A percentile compares a stretch with the other conserved stretches of the same genome.
phyloP scores from a whole-genome alignment of 2,113 vertebrate genomes.

The Upupa epops region DNA sequence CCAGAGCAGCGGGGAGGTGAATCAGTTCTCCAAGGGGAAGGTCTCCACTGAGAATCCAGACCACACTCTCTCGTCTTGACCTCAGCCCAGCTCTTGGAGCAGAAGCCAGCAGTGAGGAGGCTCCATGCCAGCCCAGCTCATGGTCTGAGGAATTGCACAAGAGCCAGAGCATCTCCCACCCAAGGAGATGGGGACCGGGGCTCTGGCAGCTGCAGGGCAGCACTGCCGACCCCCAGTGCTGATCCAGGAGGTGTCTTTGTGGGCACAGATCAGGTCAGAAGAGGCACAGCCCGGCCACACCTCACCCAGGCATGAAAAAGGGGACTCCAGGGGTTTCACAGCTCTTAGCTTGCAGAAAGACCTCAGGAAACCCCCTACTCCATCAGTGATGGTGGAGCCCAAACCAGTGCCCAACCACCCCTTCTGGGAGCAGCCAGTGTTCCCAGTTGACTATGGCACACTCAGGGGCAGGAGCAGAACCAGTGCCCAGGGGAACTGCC shows the following conservation, averaged over 20 bases:
- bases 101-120: neutral
- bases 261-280: neutral
- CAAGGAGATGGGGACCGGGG: neutral
- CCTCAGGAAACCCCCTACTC: neutral
- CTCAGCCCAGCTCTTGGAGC: neutral
- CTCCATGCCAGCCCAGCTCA: neutral
- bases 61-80: fast-evolving
- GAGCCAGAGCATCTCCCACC: neutral
- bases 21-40: neutral
- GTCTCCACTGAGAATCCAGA: neutral
- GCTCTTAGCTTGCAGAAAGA: neutral
- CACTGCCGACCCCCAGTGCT: neutral
- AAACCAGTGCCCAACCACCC: neutral
- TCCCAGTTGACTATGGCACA: fast-evolving
- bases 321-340: neutral
- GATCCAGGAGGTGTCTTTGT: neutral
- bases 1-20: neutral
- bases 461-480: neutral
- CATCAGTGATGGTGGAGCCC: neutral
- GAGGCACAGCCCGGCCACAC: neutral
- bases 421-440: neutral
- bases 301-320: neutral
- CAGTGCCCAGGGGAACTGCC: neutral
- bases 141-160: neutral
- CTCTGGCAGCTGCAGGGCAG: neutral